Conservation (phyloP, 2,797 vertebrate species). For the Melanotaenia maccullochi region DNA sequence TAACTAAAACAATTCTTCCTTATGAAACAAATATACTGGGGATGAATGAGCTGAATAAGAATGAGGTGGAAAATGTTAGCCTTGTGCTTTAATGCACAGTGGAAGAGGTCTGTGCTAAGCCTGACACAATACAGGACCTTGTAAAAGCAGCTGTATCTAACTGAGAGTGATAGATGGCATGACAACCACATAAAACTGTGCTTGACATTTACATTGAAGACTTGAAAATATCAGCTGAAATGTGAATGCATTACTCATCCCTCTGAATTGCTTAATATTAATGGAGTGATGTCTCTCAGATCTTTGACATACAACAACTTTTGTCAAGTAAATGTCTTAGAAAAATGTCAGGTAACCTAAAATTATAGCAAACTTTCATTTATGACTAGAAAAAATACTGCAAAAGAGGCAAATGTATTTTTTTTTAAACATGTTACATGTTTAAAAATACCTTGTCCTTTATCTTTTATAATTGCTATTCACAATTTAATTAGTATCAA, state of each 20-base stretch:
- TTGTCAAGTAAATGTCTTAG: constrained; percentile 22
- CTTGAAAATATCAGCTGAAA: constrained; percentile 53
- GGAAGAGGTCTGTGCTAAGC: constrained; percentile 14
- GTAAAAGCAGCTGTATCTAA: constrained; percentile 47
- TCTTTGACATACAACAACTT: constrained; percentile 20
- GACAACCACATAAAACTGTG: constrained; percentile 43
- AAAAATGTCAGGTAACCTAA: constrained; percentile 13
- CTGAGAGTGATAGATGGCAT: constrained; percentile 46
- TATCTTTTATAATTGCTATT: constrained; percentile 12
- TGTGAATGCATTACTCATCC: constrained; percentile 54
- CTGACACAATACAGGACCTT: constrained; percentile 34
- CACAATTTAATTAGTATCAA: constrained; percentile 43
- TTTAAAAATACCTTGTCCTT: not conserved
- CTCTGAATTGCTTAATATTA: constrained; percentile 25
- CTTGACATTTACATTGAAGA: constrained; percentile 60
- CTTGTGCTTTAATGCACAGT: constrained; percentile 25
- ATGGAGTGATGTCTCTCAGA: constrained; percentile 34
- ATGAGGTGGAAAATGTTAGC: constrained; percentile 21
- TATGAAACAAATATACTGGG: constrained; percentile 7
- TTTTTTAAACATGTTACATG: constrained; percentile 4
- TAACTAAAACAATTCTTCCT: constrained; percentile 12
- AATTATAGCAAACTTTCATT: constrained; percentile 9
- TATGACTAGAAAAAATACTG: not conserved
- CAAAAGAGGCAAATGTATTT: not conserved
- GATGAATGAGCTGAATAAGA: constrained; percentile 7